Conservation (phyloP, 2,888 invertebrate species). For the Byasa hedistus region DNA sequence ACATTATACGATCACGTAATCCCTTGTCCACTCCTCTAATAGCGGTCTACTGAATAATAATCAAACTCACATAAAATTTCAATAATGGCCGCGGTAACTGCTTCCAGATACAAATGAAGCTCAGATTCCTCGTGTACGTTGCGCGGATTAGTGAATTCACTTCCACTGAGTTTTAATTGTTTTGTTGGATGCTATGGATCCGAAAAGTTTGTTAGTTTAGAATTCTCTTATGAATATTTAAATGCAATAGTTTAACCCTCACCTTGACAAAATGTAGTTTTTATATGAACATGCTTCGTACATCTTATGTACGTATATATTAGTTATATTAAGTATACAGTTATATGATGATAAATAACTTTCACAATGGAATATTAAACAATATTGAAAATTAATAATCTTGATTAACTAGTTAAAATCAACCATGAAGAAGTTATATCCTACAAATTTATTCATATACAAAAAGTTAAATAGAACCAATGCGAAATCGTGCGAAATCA, state of each 20-base stretch:
- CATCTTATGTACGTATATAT: too few relatives aligned
- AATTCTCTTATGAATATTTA: background rate
- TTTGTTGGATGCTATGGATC: slow-evolving; percentile 12
- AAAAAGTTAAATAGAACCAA: too few relatives aligned
- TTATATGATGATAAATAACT: too few relatives aligned
- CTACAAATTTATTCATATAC: too few relatives aligned
- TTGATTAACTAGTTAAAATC: too few relatives aligned
- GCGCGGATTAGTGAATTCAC: slow-evolving; percentile 39
- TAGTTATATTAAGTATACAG: too few relatives aligned
- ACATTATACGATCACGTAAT: slow-evolving; percentile 45
- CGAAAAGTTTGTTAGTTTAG: background rate
- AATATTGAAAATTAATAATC: too few relatives aligned
- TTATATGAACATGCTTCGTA: too few relatives aligned
- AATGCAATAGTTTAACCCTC: background rate
- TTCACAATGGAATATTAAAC: too few relatives aligned
- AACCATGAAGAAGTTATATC: too few relatives aligned
- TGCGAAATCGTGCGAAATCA: too few relatives aligned
- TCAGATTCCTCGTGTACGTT: slow-evolving; percentile 38
- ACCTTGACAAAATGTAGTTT: too few relatives aligned
- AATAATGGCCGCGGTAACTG: slow-evolving; percentile 73
- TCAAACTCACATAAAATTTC: slow-evolving; percentile 79
- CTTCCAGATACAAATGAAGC: slow-evolving; percentile 65
- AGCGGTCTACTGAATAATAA: slow-evolving; percentile 79
- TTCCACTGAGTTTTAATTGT: slow-evolving; percentile 53
- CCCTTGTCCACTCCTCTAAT: slow-evolving; percentile 74